Conservation (phyloP, 2,113 vertebrate species). For the Catharus minimus region DNA sequence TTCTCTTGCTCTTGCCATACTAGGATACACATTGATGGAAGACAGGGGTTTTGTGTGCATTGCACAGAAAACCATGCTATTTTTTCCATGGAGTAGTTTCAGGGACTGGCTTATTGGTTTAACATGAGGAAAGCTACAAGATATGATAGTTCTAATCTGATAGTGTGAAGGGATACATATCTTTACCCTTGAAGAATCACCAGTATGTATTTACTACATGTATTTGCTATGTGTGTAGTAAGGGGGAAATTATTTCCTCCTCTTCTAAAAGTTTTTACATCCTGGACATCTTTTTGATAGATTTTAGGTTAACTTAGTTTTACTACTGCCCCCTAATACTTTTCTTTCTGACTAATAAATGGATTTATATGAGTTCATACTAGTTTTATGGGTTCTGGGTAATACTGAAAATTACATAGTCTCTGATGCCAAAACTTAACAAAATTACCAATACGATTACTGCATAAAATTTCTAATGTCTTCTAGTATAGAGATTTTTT, state of each 20-base stretch:
- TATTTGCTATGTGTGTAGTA: neutral
- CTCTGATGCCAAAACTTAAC: neutral
- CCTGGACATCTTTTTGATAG: neutral
- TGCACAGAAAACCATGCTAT: neutral
- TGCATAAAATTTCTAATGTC: neutral
- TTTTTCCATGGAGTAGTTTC: neutral
- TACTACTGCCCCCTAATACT: neutral
- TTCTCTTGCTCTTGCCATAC: neutral
- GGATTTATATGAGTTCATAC: neutral
- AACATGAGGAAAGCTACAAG: fast-evolving
- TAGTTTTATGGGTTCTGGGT: neutral
- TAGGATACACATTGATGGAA: neutral
- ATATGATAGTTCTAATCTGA: neutral
- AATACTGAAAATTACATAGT: neutral
- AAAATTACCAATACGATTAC: neutral
- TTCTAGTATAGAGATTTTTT: neutral
- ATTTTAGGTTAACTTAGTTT: neutral
- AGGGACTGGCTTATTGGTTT: neutral
- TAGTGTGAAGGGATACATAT: neutral
- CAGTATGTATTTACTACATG: neutral
- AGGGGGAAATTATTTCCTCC: neutral
- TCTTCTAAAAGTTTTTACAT: neutral
- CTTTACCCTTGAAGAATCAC: neutral
- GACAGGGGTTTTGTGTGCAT: fast-evolving
- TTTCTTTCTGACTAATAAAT: neutral